Conservation (phyloP, 2,797 vertebrate genomes). For the Acomys russatus region DNA sequence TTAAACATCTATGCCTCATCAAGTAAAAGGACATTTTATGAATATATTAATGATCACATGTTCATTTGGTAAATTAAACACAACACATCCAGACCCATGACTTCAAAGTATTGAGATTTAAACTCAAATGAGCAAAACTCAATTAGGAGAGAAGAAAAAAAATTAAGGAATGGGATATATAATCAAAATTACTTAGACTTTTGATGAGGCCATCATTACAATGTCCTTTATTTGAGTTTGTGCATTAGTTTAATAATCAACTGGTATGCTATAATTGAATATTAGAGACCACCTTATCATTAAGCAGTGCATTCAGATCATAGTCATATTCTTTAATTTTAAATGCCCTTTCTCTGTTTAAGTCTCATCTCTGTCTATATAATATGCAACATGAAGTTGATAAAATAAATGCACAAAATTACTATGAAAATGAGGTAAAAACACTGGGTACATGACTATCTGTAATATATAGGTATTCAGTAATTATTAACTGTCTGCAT, state of each 20-base stretch:
- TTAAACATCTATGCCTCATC: constrained; percentile 80
- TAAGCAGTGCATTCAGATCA: neutral
- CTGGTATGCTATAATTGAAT: neutral
- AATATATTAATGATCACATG: constrained; percentile 85
- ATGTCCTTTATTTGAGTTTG: neutral
- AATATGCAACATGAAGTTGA: neutral
- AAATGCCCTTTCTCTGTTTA: neutral
- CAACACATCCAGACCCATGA: constrained; percentile 74
- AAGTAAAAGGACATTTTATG: constrained; percentile 79
- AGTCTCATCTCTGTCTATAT: neutral
- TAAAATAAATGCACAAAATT: neutral
- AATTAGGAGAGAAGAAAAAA: neutral
- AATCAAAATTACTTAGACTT: neutral
- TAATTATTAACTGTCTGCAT: neutral
- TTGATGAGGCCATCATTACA: neutral
- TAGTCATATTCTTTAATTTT: neutral
- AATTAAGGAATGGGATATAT: neutral
- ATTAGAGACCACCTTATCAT: neutral
- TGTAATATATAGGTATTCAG: neutral
- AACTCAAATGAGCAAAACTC: neutral
- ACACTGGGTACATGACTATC: neutral
- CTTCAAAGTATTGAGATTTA: constrained; percentile 75
- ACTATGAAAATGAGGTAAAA: neutral
- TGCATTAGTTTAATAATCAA: neutral
- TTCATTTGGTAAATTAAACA: constrained; percentile 88